Conservation (phyloP, 2,797 vertebrate genomes). For the Coregonus sp. region DNA sequence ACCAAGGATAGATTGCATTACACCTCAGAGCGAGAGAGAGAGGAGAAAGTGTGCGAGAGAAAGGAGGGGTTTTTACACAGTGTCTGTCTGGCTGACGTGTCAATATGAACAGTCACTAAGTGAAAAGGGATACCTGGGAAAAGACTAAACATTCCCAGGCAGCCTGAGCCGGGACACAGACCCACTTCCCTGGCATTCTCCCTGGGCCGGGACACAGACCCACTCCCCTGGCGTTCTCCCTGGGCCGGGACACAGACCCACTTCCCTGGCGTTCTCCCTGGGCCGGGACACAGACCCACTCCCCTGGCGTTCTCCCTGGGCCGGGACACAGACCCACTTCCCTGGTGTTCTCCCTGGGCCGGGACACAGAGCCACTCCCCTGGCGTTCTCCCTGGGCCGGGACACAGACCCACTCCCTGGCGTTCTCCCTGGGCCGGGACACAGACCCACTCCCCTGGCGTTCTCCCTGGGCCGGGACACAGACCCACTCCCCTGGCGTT, state of each 20-base stretch:
- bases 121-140: constrained; percentile 67
- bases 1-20: constrained; percentile 65
- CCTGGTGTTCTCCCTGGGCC: no score
- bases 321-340: no score
- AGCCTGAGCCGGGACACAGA: constrained; percentile 42
- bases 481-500: constrained; percentile 50
- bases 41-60: constrained; percentile 25
- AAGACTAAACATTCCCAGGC: constrained; percentile 68
- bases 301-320: constrained; percentile 18
- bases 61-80: constrained; percentile 18
- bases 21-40: constrained; percentile 54
- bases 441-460: no score
- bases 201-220: no score
- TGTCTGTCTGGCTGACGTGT: constrained; percentile 64
- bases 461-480: constrained; percentile 9
- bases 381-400: no score
- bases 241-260: constrained; percentile 32
- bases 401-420: no score
- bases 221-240: not conserved
- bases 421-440: no score
- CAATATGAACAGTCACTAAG: constrained; percentile 66
- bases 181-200: no score
- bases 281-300: no score
- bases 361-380: no score
- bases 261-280: constrained; percentile 24